Conservation (phyloP, 2,113 vertebrate genomes). For the Sula dactylatra region DNA sequence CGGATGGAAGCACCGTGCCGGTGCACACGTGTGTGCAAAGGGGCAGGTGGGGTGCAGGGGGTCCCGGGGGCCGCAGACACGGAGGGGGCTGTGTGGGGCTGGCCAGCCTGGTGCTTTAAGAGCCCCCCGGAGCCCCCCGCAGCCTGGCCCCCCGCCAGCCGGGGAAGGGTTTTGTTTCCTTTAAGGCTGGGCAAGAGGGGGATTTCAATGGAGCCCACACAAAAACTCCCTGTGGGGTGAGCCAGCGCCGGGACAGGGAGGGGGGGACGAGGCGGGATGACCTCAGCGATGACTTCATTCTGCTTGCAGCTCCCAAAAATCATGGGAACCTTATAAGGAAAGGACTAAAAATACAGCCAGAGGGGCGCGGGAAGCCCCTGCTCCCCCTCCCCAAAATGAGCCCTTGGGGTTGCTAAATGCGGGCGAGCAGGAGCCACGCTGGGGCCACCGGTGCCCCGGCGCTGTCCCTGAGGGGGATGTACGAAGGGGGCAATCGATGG, state of each 20-base stretch:
- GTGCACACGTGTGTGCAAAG: background rate
- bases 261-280: background rate
- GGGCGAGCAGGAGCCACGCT: background rate
- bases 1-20: accelerated
- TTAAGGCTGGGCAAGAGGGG: background rate
- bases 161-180: constrained; percentile 39
- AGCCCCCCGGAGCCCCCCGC: background rate
- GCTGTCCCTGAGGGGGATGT: background rate
- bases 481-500: background rate
- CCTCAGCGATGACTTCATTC: constrained; percentile 59
- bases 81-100: background rate
- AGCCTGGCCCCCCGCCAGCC: background rate
- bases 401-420: background rate
- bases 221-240: constrained; percentile 37
- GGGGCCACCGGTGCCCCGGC: background rate
- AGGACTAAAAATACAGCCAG: background rate
- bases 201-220: constrained; percentile 28
- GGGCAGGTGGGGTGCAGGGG: background rate
- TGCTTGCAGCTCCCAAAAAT: constrained; percentile 1
- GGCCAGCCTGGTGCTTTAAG: background rate
- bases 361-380: background rate
- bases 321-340: constrained; percentile 34
- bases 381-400: background rate
- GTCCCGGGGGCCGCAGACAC: background rate
- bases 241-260: background rate